Evolutionary conservation across 2,113 vertebrate genomes (phyloP).

Genomic region (Tiliqua scincoides): DNA sequence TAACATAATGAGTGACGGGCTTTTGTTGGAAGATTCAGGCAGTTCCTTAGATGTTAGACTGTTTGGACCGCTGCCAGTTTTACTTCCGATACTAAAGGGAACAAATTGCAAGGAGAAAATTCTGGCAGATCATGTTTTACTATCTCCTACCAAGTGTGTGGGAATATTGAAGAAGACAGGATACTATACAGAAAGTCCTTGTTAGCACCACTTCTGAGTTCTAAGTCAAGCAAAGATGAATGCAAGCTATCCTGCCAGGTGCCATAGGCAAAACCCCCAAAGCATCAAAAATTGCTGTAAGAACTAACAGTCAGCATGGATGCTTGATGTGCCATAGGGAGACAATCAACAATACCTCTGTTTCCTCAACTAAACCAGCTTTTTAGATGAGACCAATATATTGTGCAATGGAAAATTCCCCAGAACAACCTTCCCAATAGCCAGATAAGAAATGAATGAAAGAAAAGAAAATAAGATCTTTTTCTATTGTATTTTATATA

Average conservation of each 20-base stretch:
- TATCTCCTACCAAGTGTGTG: neutral
- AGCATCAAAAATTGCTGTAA: neutral
- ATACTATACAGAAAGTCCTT: neutral
- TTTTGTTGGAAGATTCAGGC: neutral
- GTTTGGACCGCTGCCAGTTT: neutral
- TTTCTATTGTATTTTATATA: neutral
- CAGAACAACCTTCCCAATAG: neutral
- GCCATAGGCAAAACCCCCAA: neutral
- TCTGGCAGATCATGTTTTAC: neutral
- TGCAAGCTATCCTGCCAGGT: neutral
- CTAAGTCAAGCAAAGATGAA: constrained; percentile 27
- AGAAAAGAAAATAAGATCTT: neutral
- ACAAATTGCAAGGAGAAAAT: constrained; percentile 7
- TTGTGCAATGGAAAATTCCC: neutral
- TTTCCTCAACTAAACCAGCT: neutral
- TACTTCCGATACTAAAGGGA: neutral
- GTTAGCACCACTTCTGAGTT: neutral
- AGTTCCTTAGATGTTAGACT: neutral
- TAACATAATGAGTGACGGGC: neutral
- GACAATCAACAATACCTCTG: constrained; percentile 5
- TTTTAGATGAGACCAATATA: constrained; percentile 21
- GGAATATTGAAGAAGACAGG: neutral
- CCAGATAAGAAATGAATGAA: neutral
- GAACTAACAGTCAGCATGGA: neutral
- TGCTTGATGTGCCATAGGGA: neutral